phyloP scores from a whole-genome alignment of 2,888 invertebrate genomes.

The Bugulina stolonifera region DNA sequence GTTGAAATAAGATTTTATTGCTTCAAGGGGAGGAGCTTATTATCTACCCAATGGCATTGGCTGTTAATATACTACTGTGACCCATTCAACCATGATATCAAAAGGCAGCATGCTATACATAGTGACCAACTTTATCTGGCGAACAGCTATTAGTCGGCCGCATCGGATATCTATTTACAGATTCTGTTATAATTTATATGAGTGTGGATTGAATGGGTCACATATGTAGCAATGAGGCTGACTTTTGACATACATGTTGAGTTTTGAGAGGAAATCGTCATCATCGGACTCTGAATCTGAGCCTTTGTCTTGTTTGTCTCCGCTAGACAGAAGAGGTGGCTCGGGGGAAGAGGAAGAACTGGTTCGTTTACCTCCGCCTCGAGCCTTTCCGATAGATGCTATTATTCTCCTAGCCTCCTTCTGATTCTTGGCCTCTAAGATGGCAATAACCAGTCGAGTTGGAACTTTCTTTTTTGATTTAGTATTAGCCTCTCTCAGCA shows the following conservation, averaged over 20 bases:
- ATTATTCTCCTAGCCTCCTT: constrained; percentile 23
- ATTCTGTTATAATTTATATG: too few species aligned
- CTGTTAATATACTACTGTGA: too few species aligned
- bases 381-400: neutral
- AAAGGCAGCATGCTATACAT: neutral
- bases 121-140: neutral
- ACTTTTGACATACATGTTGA: constrained; percentile 22
- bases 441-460: constrained; percentile 5
- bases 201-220: constrained; percentile 24
- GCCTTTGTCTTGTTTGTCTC: neutral
- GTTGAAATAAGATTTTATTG: too few species aligned
- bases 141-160: neutral
- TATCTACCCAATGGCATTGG: too few species aligned
- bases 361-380: constrained; percentile 2
- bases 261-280: neutral
- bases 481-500: neutral
- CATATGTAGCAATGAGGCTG: constrained; percentile 11
- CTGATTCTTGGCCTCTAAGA: constrained; percentile 16
- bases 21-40: too few species aligned
- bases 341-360: neutral
- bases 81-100: neutral
- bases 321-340: neutral
- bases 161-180: too few species aligned
- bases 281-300: constrained; percentile 17
- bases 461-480: constrained; percentile 22